A percentile compares a stretch with the other conserved stretches of the same genome.
Evolutionary conservation across 2,113 vertebrate genomes (phyloP).

Genomic region (Butorides virescens): DNA sequence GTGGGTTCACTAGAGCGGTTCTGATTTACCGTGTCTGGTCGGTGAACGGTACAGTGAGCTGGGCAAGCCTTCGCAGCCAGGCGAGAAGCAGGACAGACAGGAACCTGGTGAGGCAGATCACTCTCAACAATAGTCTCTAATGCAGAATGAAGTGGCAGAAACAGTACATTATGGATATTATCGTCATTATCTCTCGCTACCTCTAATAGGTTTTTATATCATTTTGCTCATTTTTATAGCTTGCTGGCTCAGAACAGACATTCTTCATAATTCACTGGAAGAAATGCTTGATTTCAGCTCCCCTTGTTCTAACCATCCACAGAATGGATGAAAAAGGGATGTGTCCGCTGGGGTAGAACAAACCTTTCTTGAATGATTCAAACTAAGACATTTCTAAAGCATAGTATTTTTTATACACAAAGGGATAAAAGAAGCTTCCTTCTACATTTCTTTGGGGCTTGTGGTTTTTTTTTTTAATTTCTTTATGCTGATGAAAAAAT

Average conservation of each 20-base stretch:
- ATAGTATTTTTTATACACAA: not conserved
- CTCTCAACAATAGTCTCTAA: constrained; percentile 43
- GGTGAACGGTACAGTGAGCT: not conserved
- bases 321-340: constrained; percentile 31
- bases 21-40: constrained; percentile 28
- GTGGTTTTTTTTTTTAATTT: not conserved
- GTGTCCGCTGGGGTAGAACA: not conserved
- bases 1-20: constrained; percentile 15
- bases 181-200: constrained; percentile 56
- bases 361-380: not conserved
- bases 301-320: constrained; percentile 7
- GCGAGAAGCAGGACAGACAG: constrained; percentile 14
- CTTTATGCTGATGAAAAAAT: not conserved
- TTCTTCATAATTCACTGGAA: constrained; percentile 38
- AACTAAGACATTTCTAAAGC: constrained; percentile 2
- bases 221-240: constrained; percentile 64
- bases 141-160: constrained; percentile 62
- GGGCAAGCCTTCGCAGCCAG: constrained; percentile 1
- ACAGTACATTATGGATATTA: constrained; percentile 63
- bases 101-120: constrained; percentile 54
- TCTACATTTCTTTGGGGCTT: not conserved
- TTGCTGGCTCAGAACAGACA: constrained; percentile 52
- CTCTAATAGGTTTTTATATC: constrained; percentile 63
- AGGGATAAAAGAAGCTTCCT: not conserved
- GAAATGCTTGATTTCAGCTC: constrained; percentile 40